Conservation (phyloP, 2,797 vertebrate genomes). For the Remorina albescens region DNA sequence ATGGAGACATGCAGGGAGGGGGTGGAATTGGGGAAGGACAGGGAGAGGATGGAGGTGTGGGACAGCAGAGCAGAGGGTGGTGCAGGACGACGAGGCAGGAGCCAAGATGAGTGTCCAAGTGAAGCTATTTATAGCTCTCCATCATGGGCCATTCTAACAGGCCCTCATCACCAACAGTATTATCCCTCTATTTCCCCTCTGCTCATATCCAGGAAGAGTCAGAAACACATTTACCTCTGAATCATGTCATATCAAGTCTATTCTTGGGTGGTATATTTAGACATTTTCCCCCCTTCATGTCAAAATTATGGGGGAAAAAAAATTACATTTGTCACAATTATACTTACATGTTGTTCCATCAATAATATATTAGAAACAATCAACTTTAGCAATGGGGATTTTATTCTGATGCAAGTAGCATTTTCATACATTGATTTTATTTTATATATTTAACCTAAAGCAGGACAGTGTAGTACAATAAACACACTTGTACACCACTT, state of each 20-base stretch:
- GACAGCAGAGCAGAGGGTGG: constrained; percentile 76
- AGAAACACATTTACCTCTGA: constrained; percentile 62
- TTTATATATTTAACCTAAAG: too few relatives aligned
- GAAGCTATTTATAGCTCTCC: constrained; percentile 80
- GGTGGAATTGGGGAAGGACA: constrained; percentile 77
- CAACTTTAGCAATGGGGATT: neutral
- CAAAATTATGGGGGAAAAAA: constrained; percentile 31
- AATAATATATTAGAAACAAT: neutral
- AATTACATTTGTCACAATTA: constrained; percentile 17
- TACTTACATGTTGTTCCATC: neutral
- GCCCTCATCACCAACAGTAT: constrained; percentile 74
- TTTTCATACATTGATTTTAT: too few relatives aligned
- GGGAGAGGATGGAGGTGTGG: constrained; percentile 77
- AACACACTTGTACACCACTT: neutral
- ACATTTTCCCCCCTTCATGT: constrained; percentile 23
- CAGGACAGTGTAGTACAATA: neutral
- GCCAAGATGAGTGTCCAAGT: constrained; percentile 82
- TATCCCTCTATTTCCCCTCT: constrained; percentile 74
- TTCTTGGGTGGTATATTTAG: constrained; percentile 47
- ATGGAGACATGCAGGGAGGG: constrained; percentile 71
- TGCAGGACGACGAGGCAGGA: constrained; percentile 70
- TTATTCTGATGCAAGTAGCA: too few relatives aligned
- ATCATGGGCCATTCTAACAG: constrained; percentile 75
- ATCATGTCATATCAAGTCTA: constrained; percentile 61
- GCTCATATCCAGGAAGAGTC: constrained; percentile 66